Base-by-base conservation (phyloP, 2,113 vertebrate species). In the Tetraodon nigroviridis region DNA sequence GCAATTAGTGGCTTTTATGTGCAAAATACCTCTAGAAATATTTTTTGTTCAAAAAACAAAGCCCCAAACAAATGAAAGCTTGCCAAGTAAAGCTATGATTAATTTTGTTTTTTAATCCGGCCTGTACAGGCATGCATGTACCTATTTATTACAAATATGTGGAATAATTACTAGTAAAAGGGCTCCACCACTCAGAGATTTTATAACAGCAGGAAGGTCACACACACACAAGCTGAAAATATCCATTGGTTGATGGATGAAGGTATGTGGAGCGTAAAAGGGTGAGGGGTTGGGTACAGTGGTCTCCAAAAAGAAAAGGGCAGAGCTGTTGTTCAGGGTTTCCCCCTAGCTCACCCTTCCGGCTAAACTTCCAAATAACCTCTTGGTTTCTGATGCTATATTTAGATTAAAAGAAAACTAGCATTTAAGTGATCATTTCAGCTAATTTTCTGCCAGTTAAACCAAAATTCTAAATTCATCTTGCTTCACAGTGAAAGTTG, bases 181-280 rank as follows among this genome's bases (percentile, higher is more conserved):
- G 52, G 37, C 86, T 79, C 69, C 76, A 80, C 77, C 80, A 78
- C 67, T 73, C 64, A 47, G 69, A 64, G 80, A 82, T 75, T 55
- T 66, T 79, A 81, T 56, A 54, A 69, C 58, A 44, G 49, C 52
- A 21, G 50, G 4, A 14, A 7, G 15, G 17, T 2, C 44, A 46
- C 44, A 16, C 7, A n/a, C 64, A 64, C 65, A 64, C 58, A 27
- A 3, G 53, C 77, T 71, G 29, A 63, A 78, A 83, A 85, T 83
- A 78, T 41, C 63, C 48, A 22, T 37, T 2, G n/a, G 46, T 51
- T 27, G 64, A 67, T 50, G 63, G 58, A 61, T 20, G 37, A 37
- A 21, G n/a, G 60, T 61, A 42, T 44, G 65, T 41, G 3, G n/a
- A 41, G n/a, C 3, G 20, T 41, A 49, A 20, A 37, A 27, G 6